These are phyloP conservation scores for Apogon hyalosoma DNA, from an alignment of 2,797 vertebrate genomes.

Conservation along the genomic window DNA sequence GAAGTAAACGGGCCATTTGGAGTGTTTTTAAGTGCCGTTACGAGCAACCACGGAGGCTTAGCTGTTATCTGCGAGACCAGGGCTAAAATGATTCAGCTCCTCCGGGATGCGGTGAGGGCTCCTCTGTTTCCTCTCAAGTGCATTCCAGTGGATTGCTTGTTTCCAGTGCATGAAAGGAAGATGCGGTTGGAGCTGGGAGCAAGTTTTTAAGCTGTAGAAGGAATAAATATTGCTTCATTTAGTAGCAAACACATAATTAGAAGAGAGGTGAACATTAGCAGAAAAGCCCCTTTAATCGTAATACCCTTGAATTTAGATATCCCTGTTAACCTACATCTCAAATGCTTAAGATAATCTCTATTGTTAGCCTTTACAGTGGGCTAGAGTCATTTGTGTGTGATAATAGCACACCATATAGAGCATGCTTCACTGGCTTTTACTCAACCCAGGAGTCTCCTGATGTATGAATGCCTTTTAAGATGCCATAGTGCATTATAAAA, in stretches of 20 bases:
- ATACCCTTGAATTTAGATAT: constrained; percentile 25
- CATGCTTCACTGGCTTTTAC: background rate
- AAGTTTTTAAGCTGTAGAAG: constrained; percentile 27
- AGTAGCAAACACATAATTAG: background rate
- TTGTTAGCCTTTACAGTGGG: constrained; percentile 47
- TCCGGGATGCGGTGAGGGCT: constrained; percentile 51
- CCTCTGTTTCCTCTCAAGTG: constrained; percentile 38
- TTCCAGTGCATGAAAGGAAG: constrained; percentile 40
- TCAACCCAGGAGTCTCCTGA: background rate
- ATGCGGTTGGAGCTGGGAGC: constrained; percentile 38
- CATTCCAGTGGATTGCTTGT: constrained; percentile 51
- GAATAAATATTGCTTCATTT: constrained; percentile 24
- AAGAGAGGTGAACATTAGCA: background rate
- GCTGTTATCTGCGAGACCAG: constrained; percentile 7
- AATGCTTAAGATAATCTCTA: constrained; percentile 63
- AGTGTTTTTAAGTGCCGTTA: constrained; percentile 5
- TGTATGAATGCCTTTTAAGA: too few relatives aligned
- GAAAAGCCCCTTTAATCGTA: background rate
- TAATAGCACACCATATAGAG: background rate
- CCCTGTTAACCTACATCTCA: constrained; percentile 61
- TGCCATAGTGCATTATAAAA: too few relatives aligned
- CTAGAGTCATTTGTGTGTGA: constrained; percentile 8
- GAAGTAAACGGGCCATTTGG: constrained; percentile 14
- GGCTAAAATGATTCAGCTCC: constrained; percentile 35
- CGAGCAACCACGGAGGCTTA: background rate